These are phyloP conservation scores for Huso huso DNA, from an alignment of 2,797 vertebrate genomes.

Conservation along the genomic window DNA sequence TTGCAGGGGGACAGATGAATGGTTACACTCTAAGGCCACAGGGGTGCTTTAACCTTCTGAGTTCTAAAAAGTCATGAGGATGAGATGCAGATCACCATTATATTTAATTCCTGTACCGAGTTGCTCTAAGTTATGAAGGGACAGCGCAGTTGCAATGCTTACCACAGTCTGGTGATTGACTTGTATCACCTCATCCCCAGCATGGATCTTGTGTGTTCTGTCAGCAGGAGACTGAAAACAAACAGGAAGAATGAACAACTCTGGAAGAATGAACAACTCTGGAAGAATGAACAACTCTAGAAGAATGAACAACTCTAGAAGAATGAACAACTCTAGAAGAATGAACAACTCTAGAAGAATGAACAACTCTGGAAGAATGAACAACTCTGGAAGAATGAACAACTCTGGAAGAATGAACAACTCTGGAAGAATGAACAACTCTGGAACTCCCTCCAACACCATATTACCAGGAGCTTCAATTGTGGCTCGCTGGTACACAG, in stretches of 20 bases:
- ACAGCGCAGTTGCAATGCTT: constrained; percentile 36
- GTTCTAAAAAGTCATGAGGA: background rate
- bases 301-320: background rate
- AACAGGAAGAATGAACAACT: background rate
- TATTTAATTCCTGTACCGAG: background rate
- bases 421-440: background rate
- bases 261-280: no score
- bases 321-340: background rate
- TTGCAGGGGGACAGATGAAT: no score
- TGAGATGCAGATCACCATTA: background rate
- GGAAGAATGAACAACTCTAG: no score
- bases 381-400: background rate
- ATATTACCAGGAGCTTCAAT: no score
- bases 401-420: no score
- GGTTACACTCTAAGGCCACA: no score
- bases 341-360: no score
- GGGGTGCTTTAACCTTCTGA: background rate
- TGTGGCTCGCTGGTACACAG: no score
- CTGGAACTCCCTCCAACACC: no score
- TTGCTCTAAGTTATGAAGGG: no score
- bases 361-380: no score
- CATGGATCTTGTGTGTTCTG: constrained; percentile 83
- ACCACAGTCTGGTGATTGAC: constrained; percentile 93
- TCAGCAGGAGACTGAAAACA: constrained; percentile 81
- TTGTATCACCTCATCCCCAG: constrained; percentile 90